Conservation (phyloP, 2,888 invertebrate genomes). For the Itoplectis maculator region DNA sequence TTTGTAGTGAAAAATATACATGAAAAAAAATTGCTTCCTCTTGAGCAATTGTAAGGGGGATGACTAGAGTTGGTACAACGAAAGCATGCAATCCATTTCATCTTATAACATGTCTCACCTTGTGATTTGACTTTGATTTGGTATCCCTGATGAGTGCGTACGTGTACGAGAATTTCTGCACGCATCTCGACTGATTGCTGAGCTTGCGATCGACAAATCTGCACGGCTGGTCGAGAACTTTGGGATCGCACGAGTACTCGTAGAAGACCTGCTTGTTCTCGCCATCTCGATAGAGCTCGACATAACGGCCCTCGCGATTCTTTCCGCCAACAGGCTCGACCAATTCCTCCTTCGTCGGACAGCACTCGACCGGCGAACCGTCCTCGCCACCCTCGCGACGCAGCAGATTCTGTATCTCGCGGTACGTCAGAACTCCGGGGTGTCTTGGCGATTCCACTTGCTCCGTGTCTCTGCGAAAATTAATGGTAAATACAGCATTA, state of each 20-base stretch:
- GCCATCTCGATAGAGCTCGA: constrained; percentile 91
- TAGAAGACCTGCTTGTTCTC: constrained; percentile 90
- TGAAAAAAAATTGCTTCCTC: too few relatives aligned
- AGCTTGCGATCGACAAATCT: constrained; percentile 90
- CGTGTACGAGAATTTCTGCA: constrained; percentile 93
- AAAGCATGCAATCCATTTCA: not conserved
- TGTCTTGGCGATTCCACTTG: constrained; percentile 56
- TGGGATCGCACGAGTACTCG: constrained; percentile 91
- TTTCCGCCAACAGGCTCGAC: constrained; percentile 92
- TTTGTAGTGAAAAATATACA: too few relatives aligned
- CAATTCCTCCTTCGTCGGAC: constrained; percentile 92
- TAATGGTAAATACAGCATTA: not conserved
- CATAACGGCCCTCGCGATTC: constrained; percentile 89
- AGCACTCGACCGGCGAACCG: constrained; percentile 89
- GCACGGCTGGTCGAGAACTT: constrained; percentile 90
- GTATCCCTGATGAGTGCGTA: constrained; percentile 90
- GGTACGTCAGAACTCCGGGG: constrained; percentile 85
- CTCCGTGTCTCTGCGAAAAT: constrained; percentile 52
- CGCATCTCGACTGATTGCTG: constrained; percentile 90
- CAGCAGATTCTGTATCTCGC: constrained; percentile 88
- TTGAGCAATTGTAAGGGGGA: too few relatives aligned
- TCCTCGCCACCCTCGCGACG: constrained; percentile 86
- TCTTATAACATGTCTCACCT: constrained; percentile 34
- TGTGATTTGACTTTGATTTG: constrained; percentile 79
- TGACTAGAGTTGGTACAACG: too few relatives aligned